A percentile compares a stretch with the other conserved stretches of the same genome.
Evolutionary conservation across 2,113 vertebrate genomes (phyloP).

Genomic region (Eubucco bourcierii): DNA sequence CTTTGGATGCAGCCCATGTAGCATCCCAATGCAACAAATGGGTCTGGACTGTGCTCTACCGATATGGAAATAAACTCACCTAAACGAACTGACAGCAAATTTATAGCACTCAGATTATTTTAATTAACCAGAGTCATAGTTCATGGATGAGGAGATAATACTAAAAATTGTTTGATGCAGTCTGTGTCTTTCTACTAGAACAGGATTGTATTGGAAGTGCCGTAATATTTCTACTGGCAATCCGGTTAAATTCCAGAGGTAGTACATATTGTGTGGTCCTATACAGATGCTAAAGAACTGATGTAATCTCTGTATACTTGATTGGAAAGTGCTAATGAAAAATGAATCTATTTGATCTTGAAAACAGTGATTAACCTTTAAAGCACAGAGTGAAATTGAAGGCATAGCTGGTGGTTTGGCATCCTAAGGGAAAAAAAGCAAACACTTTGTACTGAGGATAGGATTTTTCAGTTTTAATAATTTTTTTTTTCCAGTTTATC

Average conservation of each 20-base stretch:
- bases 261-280: background rate
- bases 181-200: background rate
- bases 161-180: background rate
- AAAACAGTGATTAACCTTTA: background rate
- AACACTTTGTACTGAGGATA: constrained; percentile 48
- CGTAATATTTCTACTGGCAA: background rate
- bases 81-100: background rate
- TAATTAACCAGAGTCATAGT: background rate
- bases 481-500: constrained; percentile 44
- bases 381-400: background rate
- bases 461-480: constrained; percentile 58
- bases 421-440: constrained; percentile 49
- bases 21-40: too few relatives aligned
- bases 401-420: background rate
- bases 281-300: background rate
- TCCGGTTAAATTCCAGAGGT: background rate
- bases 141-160: background rate
- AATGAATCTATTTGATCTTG: background rate
- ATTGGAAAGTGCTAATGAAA: background rate
- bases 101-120: background rate
- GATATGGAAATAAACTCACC: background rate
- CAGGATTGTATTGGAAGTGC: background rate
- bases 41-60: too few relatives aligned
- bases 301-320: background rate
- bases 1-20: too few relatives aligned